Evolutionary conservation across 2,113 vertebrate species (phyloP).

Genomic region (Dasypus novemcinctus): DNA sequence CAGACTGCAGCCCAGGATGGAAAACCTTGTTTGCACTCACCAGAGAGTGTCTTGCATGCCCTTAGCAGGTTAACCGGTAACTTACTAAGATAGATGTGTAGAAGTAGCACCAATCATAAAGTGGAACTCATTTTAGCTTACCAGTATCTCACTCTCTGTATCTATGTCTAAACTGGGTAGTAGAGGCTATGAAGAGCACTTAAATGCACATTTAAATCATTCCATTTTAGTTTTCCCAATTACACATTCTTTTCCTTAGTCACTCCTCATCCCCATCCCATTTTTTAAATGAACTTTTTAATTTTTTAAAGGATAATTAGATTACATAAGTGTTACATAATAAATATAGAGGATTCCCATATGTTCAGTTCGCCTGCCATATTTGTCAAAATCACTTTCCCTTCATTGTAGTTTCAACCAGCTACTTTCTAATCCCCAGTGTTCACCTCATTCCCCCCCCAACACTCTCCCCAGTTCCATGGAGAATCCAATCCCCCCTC

Average conservation of each 20-base stretch:
- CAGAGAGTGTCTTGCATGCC: conserved; percentile 70
- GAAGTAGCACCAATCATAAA: conserved; percentile 70
- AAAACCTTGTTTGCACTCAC: conserved; percentile 81
- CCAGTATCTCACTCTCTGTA: conserved; percentile 60
- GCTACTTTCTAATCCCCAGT: too few species aligned
- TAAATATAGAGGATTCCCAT: too few species aligned
- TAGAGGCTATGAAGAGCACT: conserved; percentile 73
- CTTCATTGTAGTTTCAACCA: too few species aligned
- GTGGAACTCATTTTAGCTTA: conserved; percentile 67
- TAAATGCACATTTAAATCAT: conserved; percentile 77
- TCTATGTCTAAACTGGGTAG: conserved; percentile 55
- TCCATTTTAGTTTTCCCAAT: conserved; percentile 77
- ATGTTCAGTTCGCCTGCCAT: too few species aligned
- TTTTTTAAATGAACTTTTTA: conserved; percentile 85
- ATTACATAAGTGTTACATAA: too few species aligned
- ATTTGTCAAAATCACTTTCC: too few species aligned
- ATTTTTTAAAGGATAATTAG: too few species aligned
- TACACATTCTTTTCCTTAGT: neutral
- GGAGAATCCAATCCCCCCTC: too few species aligned
- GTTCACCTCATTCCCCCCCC: too few species aligned
- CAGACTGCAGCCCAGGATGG: conserved; percentile 61
- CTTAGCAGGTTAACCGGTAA: conserved; percentile 69
- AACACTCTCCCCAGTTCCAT: too few species aligned
- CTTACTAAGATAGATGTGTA: conserved; percentile 72
- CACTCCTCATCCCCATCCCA: neutral